Evolutionary conservation across 2,888 invertebrate genomes (phyloP), one percentile per base, ranked within the genome.

Genomic region (Conistra vaccinii): DNA sequence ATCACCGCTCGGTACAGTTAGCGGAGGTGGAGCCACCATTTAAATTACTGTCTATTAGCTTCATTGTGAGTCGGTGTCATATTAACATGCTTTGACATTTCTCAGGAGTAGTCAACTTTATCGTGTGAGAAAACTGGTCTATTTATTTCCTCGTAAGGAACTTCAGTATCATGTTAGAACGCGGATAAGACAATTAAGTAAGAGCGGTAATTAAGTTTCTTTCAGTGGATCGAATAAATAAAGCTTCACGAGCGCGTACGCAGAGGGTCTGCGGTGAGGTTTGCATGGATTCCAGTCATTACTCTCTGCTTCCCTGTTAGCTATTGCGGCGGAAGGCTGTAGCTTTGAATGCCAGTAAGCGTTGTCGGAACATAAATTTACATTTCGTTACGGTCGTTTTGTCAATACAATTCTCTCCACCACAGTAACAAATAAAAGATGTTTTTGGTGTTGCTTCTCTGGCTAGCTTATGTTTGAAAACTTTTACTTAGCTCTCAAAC

Each of bases 321-420:
- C 83, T 84, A 57, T 67, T 57, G 69, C 80, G 80, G 80, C 80
- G 83, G 81, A 88, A 88, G 77, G 83, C 80, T 85, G 83, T 85
- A 85, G 84, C 85, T 85, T 88, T 80, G 78, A 83, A 83, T 87
- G 85, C 87, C 81, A 71, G 74, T 77, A 84, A 85, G 76, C 80
- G 83, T 84, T 85, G 81, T 86, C 84, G 63, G 67, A 83, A 87
- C 87, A 90, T 89, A 89, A 85, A 91, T 90, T 89, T 89, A 86
- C 87, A 88, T 89, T 89, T 89, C 80, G 85, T 85, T 88, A 86
- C 85, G 88, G 85, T 83, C 81, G 78, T 90, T 88, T 86, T 89
- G 88, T 89, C 84, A 86, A 84, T 88, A 84, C 84, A 77, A 86
- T 87, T 85, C 83, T 86, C 85, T 87, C 78, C 78, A 82, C 78